These are phyloP conservation scores for Gouania willdenowi DNA, from an alignment of 2,797 vertebrate genomes.

Conservation along the genomic window DNA sequence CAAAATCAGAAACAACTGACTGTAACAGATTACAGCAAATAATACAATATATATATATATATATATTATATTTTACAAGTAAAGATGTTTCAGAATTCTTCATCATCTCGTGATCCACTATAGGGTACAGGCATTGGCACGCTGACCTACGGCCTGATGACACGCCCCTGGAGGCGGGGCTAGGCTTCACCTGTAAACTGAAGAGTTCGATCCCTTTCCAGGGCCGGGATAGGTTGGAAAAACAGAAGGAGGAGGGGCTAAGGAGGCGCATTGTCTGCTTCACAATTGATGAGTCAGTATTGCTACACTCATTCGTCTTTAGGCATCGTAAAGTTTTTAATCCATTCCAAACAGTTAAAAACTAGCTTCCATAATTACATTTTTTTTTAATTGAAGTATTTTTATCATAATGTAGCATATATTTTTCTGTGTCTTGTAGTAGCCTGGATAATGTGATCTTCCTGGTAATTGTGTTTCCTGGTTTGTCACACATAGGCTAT, in stretches of 20 bases:
- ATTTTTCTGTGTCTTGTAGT: no score
- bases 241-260: conserved; percentile 81
- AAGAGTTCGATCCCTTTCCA: conserved; percentile 83
- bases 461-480: no score
- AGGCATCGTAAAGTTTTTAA: no score
- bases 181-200: conserved; percentile 94
- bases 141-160: conserved; percentile 90
- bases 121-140: conserved; percentile 96
- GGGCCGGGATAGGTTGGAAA: conserved; percentile 83
- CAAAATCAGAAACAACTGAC: background rate
- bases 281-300: conserved; percentile 87
- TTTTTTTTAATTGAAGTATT: no score
- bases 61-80: no score
- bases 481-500: no score
- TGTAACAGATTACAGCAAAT: background rate
- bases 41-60: no score
- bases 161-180: conserved; percentile 87
- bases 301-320: no score
- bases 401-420: no score
- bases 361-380: no score
- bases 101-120: background rate
- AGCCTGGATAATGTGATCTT: no score
- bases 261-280: conserved; percentile 86
- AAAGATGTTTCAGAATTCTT: background rate
- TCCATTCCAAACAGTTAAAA: no score